Percentiles rank a stretch among this genome's conserved stretches.
Conservation (phyloP, 2,113 vertebrate species). For the Symphodus melops region DNA sequence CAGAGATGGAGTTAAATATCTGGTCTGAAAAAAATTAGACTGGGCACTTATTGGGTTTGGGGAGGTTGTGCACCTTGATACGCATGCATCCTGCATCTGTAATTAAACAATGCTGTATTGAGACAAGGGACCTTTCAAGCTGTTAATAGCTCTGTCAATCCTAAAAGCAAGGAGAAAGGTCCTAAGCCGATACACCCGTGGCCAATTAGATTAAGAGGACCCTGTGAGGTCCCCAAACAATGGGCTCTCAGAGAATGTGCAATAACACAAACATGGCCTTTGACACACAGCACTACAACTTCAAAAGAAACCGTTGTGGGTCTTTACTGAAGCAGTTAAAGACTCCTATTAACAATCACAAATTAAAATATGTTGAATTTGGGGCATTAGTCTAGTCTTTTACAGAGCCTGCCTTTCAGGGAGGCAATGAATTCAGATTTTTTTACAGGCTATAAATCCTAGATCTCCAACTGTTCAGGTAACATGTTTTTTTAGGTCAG, state of each 20-base stretch:
- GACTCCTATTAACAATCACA: slow-evolving; percentile 47
- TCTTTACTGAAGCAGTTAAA: slow-evolving; percentile 43
- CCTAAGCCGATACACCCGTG: slow-evolving; percentile 66
- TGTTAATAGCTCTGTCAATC: slow-evolving; percentile 67
- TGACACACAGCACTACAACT: slow-evolving; percentile 62
- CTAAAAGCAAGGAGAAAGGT: slow-evolving; percentile 62
- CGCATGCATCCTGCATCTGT: slow-evolving; percentile 67
- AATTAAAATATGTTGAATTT: slow-evolving; percentile 38
- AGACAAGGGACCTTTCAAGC: slow-evolving; percentile 72
- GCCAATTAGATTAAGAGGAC: slow-evolving; percentile 69
- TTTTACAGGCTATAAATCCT: neutral
- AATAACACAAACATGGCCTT: slow-evolving; percentile 75
- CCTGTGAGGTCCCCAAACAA: slow-evolving; percentile 76
- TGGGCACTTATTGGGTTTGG: slow-evolving; percentile 53
- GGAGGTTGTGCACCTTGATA: slow-evolving; percentile 60
- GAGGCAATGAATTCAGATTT: neutral
- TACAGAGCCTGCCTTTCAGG: slow-evolving; percentile 1
- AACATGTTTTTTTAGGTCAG: neutral
- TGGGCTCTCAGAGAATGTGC: slow-evolving; percentile 69
- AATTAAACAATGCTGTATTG: slow-evolving; percentile 81
- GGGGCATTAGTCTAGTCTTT: neutral
- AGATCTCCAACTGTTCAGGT: neutral
- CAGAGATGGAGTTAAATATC: slow-evolving; percentile 64
- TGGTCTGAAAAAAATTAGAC: slow-evolving; percentile 64
- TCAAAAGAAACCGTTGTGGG: slow-evolving; percentile 67